These are phyloP conservation scores for Ariopsis seemanni DNA, from an alignment of 2,113 vertebrate species.

Conservation along the genomic window DNA sequence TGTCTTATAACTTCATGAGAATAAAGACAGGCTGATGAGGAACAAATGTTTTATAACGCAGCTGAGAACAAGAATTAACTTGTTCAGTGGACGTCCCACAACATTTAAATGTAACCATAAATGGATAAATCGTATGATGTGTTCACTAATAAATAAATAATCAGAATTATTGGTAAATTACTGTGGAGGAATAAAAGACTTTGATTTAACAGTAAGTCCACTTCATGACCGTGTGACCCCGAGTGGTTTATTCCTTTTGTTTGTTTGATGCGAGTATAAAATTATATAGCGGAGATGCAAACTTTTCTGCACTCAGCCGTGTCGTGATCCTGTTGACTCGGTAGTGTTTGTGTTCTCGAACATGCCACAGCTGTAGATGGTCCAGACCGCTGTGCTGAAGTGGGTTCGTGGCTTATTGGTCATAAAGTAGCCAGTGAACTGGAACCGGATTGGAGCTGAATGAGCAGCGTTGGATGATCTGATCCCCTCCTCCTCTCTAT, in stretches of 20 bases:
- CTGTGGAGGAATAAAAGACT: not conserved
- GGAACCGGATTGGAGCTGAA: constrained; percentile 51
- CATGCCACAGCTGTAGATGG: not conserved
- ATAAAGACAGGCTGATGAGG: not conserved
- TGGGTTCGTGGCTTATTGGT: constrained; percentile 39
- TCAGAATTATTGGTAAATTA: not conserved
- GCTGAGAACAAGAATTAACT: not conserved
- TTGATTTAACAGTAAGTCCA: not conserved
- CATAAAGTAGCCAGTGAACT: constrained; percentile 48
- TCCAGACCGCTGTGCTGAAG: constrained; percentile 19
- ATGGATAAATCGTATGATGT: not conserved
- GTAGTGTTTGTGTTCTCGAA: not conserved
- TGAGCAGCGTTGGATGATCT: constrained; percentile 12
- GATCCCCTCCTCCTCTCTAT: not conserved
- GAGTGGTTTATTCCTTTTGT: not conserved
- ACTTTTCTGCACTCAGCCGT: not conserved
- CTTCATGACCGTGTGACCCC: no score
- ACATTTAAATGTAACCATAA: not conserved
- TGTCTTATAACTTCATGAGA: not conserved
- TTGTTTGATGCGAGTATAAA: no score
- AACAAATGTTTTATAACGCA: not conserved
- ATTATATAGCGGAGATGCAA: not conserved
- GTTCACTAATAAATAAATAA: not conserved
- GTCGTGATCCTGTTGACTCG: not conserved
- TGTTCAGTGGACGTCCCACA: not conserved